Percentiles rank a stretch among this genome's conserved stretches.
Conservation (phyloP, 2,888 invertebrate species). For the Mycogona germanica region DNA sequence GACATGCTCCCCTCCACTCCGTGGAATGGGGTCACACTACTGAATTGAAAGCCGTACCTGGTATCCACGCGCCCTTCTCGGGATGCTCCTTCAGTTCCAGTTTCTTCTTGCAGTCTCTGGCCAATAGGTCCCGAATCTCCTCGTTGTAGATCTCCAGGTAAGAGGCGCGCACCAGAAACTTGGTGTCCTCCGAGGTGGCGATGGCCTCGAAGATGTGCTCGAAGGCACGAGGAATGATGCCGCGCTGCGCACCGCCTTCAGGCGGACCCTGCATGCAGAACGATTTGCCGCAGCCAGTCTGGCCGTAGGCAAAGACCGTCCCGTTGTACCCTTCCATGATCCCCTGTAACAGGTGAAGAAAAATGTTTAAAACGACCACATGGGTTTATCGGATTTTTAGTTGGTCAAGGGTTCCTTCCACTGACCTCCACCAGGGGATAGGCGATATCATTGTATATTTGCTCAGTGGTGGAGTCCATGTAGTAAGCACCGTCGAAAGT, state of each 20-base stretch:
- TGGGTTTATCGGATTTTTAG: not conserved
- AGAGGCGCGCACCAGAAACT: constrained; percentile 61
- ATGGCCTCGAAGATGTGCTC: constrained; percentile 83
- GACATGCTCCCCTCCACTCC: no score
- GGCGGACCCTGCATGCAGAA: constrained; percentile 72
- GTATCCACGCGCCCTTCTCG: constrained; percentile 50
- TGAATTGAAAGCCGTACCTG: constrained; percentile 36
- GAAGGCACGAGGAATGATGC: constrained; percentile 63
- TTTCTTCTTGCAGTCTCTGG: constrained; percentile 44
- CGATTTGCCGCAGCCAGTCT: constrained; percentile 84
- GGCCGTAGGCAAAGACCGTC: constrained; percentile 86
- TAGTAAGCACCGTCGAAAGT: constrained; percentile 77
- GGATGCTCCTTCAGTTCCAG: constrained; percentile 54
- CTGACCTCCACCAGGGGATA: constrained; percentile 65
- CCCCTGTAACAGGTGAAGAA: constrained; percentile 40
- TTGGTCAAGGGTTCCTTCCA: not conserved
- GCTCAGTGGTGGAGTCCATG: constrained; percentile 62
- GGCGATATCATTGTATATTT: constrained; percentile 74
- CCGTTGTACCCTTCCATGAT: constrained; percentile 86
- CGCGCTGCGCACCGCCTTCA: constrained; percentile 38
- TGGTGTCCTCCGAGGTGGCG: constrained; percentile 51
- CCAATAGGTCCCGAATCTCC: constrained; percentile 56
- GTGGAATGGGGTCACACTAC: no score
- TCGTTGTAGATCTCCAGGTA: constrained; percentile 78
- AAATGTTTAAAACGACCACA: constrained; percentile 4